phyloP scores from a whole-genome alignment of 2,797 vertebrate genomes.

The Gila robusta region DNA sequence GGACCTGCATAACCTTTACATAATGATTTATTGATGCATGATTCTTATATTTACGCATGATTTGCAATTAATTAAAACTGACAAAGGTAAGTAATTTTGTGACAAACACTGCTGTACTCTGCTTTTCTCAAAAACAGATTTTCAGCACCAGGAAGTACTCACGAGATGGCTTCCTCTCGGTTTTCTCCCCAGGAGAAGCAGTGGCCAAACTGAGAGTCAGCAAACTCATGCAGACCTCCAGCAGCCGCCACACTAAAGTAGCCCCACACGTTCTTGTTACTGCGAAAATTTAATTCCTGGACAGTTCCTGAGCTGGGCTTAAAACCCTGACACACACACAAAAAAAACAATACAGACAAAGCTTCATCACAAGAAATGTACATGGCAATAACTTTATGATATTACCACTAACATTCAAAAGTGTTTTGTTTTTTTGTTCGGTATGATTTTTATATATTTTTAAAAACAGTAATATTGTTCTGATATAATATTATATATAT shows the following conservation, averaged over 20 bases:
- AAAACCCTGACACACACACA: slow-evolving; percentile 86
- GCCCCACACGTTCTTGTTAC: slow-evolving; percentile 99
- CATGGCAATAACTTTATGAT: background rate
- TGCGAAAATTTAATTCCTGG: slow-evolving; percentile 98
- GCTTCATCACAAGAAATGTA: background rate
- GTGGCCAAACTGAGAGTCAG: slow-evolving; percentile 98
- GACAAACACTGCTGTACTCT: background rate
- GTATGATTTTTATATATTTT: background rate
- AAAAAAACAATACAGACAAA: background rate
- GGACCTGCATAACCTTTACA: background rate
- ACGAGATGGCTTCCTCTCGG: slow-evolving; percentile 99
- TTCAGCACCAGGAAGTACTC: slow-evolving; percentile 70
- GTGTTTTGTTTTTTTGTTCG: background rate
- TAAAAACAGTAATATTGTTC: background rate
- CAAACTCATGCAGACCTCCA: slow-evolving; percentile 97
- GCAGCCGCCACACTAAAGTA: slow-evolving; percentile 99
- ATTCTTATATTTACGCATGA: background rate
- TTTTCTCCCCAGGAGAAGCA: slow-evolving; percentile 99
- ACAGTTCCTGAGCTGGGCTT: slow-evolving; percentile 98
- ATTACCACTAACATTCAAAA: background rate
- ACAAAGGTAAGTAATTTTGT: background rate
- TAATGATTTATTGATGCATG: background rate
- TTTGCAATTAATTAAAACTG: background rate
- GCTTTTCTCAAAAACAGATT: background rate
- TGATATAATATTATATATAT: background rate